phyloP scores from a whole-genome alignment of 2,797 vertebrate genomes.

The Erpetoichthys calabaricus region DNA sequence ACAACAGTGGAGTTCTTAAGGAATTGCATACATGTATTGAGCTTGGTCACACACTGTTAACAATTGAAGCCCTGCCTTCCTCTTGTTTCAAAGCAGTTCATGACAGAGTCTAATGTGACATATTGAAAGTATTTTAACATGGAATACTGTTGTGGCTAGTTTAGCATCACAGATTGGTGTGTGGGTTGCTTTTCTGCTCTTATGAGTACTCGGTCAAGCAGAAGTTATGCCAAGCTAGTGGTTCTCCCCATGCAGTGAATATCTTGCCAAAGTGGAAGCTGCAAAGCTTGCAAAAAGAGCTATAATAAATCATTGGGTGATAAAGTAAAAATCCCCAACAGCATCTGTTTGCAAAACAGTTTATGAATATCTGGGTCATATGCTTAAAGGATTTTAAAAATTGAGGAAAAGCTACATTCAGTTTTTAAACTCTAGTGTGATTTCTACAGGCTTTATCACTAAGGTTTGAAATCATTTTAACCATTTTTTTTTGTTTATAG shows the following conservation, averaged over 20 bases:
- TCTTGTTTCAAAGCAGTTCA: too few species aligned
- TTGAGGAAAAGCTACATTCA: not conserved
- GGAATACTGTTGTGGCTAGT: too few species aligned
- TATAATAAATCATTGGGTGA: slow-evolving; percentile 17
- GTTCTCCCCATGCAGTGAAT: not conserved
- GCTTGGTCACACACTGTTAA: too few species aligned
- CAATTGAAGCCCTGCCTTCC: too few species aligned
- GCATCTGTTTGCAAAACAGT: slow-evolving; percentile 15
- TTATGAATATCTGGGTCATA: slow-evolving; percentile 18
- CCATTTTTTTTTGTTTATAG: not conserved
- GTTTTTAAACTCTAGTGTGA: too few species aligned
- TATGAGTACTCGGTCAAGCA: slow-evolving; percentile 2
- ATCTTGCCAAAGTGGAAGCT: slow-evolving; percentile 8
- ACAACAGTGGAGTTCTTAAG: too few species aligned
- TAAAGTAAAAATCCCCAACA: slow-evolving; percentile 11
- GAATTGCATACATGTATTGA: too few species aligned
- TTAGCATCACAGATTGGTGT: too few species aligned
- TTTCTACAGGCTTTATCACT: not conserved
- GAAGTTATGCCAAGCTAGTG: not conserved
- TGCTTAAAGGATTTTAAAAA: slow-evolving; percentile 8
- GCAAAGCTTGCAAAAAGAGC: slow-evolving; percentile 9
- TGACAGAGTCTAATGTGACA: too few species aligned
- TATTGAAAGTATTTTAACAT: too few species aligned
- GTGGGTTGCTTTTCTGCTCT: not conserved
- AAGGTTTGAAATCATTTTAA: not conserved